Evolutionary conservation across 2,888 invertebrate species (phyloP).

Genomic region (Conistra vaccinii): DNA sequence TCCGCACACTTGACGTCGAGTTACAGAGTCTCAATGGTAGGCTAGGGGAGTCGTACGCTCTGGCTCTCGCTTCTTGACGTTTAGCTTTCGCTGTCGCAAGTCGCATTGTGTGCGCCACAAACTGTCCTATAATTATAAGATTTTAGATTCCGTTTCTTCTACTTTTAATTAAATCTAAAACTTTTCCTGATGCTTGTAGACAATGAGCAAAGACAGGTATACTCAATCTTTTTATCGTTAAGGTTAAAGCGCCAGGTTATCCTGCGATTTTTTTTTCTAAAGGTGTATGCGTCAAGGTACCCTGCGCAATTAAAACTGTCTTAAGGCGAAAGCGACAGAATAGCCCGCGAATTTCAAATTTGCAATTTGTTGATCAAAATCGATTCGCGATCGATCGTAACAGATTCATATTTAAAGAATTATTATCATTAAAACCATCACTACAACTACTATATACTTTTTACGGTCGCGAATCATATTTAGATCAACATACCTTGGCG

Average conservation of each 20-base stretch:
- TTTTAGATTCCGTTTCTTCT: slow-evolving; percentile 10
- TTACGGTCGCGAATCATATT: no score
- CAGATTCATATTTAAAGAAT: no score
- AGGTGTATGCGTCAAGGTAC: no score
- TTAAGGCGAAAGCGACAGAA: no score
- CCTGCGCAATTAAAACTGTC: background rate
- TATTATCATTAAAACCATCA: no score
- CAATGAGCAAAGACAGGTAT: slow-evolving; percentile 24
- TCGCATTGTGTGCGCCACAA: background rate
- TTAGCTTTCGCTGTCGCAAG: background rate
- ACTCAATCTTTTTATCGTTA: slow-evolving; percentile 18
- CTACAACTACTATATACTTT: no score
- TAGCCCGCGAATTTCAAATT: no score
- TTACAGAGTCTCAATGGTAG: background rate
- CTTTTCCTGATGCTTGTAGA: slow-evolving; percentile 36
- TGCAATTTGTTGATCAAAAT: no score
- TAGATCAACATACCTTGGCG: no score
- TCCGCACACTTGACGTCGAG: background rate
- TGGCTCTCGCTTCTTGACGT: background rate
- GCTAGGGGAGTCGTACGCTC: background rate
- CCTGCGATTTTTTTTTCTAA: no score
- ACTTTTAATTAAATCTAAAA: slow-evolving; percentile 16
- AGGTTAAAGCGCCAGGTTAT: background rate
- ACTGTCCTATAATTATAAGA: background rate
- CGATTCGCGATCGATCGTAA: no score